These are phyloP conservation scores for Trochalopteron elliotii DNA, from an alignment of 2,113 vertebrate genomes.

Conservation along the genomic window DNA sequence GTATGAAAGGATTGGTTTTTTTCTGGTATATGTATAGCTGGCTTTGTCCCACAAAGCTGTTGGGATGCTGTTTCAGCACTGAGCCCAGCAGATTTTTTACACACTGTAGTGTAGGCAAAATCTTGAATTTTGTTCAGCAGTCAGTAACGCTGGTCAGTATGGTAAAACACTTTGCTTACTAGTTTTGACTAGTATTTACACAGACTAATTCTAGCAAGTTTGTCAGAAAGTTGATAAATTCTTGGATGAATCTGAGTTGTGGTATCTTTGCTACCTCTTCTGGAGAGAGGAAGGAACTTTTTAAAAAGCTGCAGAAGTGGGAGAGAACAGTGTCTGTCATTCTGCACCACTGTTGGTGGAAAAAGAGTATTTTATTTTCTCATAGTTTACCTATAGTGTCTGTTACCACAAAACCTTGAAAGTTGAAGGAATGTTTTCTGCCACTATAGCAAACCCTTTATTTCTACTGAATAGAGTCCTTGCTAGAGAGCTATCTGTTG, in stretches of 20 bases:
- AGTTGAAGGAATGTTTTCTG: neutral
- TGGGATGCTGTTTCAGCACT: neutral
- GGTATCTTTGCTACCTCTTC: neutral
- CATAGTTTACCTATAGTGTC: neutral
- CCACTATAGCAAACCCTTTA: neutral
- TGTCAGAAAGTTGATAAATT: neutral
- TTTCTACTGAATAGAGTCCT: constrained; percentile 83
- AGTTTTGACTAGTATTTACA: neutral
- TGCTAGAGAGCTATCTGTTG: constrained; percentile 72
- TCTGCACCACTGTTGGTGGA: neutral
- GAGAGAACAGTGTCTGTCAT: neutral
- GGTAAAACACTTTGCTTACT: neutral
- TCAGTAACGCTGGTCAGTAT: neutral
- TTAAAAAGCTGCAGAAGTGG: neutral
- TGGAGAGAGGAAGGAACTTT: neutral
- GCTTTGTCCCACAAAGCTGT: neutral
- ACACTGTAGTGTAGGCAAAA: neutral
- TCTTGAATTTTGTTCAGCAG: neutral
- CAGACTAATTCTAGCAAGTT: neutral
- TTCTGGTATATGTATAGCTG: neutral
- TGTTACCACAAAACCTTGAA: neutral
- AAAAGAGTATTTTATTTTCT: neutral
- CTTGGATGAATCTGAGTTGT: neutral
- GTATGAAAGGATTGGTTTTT: neutral
- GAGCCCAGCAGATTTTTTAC: neutral